Evolutionary conservation across 2,888 invertebrate species (phyloP).

Genomic region (Agapostemon virescens): DNA sequence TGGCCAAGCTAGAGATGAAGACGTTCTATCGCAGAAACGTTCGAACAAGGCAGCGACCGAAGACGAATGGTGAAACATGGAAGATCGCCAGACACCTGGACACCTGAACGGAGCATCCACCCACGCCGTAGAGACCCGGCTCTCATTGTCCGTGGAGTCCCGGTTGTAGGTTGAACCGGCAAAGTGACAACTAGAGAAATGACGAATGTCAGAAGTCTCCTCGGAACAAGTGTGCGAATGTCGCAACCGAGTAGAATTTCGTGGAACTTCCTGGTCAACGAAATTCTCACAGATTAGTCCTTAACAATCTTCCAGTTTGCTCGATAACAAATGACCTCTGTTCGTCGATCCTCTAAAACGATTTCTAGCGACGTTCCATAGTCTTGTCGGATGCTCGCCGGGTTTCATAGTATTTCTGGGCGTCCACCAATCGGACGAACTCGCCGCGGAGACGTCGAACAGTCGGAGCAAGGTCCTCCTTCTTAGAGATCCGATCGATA

Average conservation of each 20-base stretch:
- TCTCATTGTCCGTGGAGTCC: neutral
- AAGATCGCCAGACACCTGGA: slow-evolving; percentile 27
- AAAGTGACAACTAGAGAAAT: slow-evolving; percentile 33
- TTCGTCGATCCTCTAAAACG: neutral
- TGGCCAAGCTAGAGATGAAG: neutral
- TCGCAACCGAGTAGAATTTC: neutral
- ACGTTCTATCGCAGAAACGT: neutral
- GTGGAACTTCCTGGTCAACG: neutral
- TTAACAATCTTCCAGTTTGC: neutral
- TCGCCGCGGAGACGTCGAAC: slow-evolving; percentile 9
- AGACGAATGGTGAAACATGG: slow-evolving; percentile 24
- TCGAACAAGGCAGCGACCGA: neutral
- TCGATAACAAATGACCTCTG: neutral
- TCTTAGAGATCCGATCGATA: slow-evolving; percentile 48
- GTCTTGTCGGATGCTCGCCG: neutral
- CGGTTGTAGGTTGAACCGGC: slow-evolving; percentile 9
- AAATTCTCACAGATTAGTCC: neutral
- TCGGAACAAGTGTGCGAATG: slow-evolving; percentile 1
- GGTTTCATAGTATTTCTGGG: slow-evolving; percentile 4
- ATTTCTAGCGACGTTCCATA: neutral
- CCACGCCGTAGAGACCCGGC: slow-evolving; percentile 7
- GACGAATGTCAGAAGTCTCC: slow-evolving; percentile 6
- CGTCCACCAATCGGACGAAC: neutral
- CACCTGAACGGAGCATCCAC: slow-evolving; percentile 31
- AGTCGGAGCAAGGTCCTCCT: slow-evolving; percentile 43